phyloP scores from a whole-genome alignment of 2,888 invertebrate genomes.

The Morinoia aosen region DNA sequence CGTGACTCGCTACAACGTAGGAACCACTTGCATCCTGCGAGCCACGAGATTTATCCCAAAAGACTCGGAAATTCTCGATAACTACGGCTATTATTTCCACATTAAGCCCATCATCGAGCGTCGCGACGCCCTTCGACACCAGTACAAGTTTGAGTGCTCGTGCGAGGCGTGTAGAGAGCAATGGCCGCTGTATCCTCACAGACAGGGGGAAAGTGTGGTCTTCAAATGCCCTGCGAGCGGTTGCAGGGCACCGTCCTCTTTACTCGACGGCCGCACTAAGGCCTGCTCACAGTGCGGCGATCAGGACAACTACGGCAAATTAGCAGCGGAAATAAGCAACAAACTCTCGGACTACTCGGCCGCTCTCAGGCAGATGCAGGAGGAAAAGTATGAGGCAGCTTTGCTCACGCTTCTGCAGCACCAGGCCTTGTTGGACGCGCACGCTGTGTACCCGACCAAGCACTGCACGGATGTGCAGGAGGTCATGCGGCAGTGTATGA shows the following conservation, averaged over 20 bases:
- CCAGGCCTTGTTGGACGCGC: slow-evolving; percentile 54
- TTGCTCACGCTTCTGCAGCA: slow-evolving; percentile 56
- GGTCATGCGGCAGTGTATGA: slow-evolving; percentile 58
- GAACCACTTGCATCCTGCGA: slow-evolving; percentile 69
- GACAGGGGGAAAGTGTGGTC: slow-evolving; percentile 57
- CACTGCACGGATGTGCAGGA: slow-evolving; percentile 62
- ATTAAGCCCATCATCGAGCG: slow-evolving; percentile 70
- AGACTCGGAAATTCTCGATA: slow-evolving; percentile 73
- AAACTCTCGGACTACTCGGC: slow-evolving; percentile 50
- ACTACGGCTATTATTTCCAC: slow-evolving; percentile 74
- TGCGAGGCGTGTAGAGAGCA: slow-evolving; percentile 72
- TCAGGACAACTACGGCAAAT: slow-evolving; percentile 56
- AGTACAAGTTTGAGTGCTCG: slow-evolving; percentile 73
- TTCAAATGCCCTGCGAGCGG: slow-evolving; percentile 58
- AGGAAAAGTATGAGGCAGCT: slow-evolving; percentile 45
- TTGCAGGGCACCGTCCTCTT: slow-evolving; percentile 55
- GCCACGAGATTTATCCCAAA: slow-evolving; percentile 71
- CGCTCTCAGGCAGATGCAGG: slow-evolving; percentile 47
- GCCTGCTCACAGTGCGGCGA: slow-evolving; percentile 61
- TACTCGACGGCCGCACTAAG: slow-evolving; percentile 53
- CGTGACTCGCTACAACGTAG: slow-evolving; percentile 71
- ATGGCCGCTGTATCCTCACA: slow-evolving; percentile 70
- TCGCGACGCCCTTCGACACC: slow-evolving; percentile 70
- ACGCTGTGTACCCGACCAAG: slow-evolving; percentile 58
- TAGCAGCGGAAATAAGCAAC: slow-evolving; percentile 56